Evolutionary conservation across 2,888 invertebrate species (phyloP).

Genomic region (Epicampocera succincta): DNA sequence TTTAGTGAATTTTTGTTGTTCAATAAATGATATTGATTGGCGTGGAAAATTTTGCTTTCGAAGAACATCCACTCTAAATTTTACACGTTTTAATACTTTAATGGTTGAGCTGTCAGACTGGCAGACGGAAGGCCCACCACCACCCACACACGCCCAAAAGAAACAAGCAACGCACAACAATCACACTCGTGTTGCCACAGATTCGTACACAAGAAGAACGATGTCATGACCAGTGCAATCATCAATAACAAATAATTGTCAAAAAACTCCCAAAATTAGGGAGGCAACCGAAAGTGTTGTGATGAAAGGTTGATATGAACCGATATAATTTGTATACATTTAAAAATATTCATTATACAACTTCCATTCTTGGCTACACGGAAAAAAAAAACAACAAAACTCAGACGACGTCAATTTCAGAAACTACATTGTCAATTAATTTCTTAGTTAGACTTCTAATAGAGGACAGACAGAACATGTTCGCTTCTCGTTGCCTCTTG

Average conservation of each 20-base stretch:
- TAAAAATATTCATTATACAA: too few species aligned
- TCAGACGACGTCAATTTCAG: too few species aligned
- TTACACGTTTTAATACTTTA: conserved; percentile 12
- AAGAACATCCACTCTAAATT: conserved; percentile 7
- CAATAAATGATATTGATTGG: too few species aligned
- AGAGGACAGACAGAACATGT: too few species aligned
- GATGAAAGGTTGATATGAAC: too few species aligned
- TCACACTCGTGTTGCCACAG: conserved; percentile 23
- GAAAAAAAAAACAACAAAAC: too few species aligned
- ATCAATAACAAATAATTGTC: conserved; percentile 39
- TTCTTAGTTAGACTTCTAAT: too few species aligned
- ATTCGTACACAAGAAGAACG: conserved; percentile 20
- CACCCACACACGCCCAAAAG: conserved; percentile 32
- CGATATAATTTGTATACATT: too few species aligned
- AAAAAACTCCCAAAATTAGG: not conserved
- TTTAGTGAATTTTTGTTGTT: conserved; percentile 17
- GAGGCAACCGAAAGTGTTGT: not conserved
- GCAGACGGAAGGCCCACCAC: conserved; percentile 16
- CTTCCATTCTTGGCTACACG: too few species aligned
- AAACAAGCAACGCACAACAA: too few species aligned
- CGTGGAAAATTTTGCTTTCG: conserved; percentile 32
- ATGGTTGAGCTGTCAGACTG: conserved; percentile 17
- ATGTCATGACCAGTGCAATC: conserved; percentile 62
- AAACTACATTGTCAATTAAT: too few species aligned
- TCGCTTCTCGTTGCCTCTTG: too few species aligned